Base-by-base conservation (phyloP, 2,888 invertebrate genomes). In the Cataglyphis cursor region DNA sequence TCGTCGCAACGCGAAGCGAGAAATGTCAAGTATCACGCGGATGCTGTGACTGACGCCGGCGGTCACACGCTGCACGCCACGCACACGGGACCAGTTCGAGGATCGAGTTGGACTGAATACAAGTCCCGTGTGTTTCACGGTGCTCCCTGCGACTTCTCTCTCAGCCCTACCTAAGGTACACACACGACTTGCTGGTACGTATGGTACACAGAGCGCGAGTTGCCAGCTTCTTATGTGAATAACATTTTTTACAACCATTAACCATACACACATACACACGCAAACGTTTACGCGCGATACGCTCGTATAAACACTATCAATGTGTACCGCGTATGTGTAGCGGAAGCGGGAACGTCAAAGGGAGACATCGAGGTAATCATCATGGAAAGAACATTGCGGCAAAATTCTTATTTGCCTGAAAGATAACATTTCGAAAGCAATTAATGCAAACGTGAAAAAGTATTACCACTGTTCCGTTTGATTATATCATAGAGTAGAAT, bases 41-140 rank as follows among this genome's bases (percentile, higher is more conserved):
- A 82, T 83, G 81, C 72, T 88, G 80, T 82, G 82, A 84, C 85
- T 74, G 83, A 74, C 74, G 85, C 66, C 81, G 54, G 85, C 64
- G 81, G 76, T 85, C 66, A 83, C 84, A 85, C 83, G 84, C 84
- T 72, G 83, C 85, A 89, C 84, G 83, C 85, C 87, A 88, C 87
- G 84, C 83, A 83, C 62, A 57, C 90, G 88, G 87, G 90, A 84
- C 90, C 87, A 87, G 91, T 92, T 92, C 89, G 90, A 92, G 87
- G 92, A 92, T 92, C 92, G 92, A 92, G 89, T 91, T 90, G 87
- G 92, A 92, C 92, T 92, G 92, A 92, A 88, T 88, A 91, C 89
- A 35, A 73, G 90, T 89, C 88, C 89, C 62, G 18, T n/a, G 88
- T 90, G 85, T 92, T 90, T 87, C 91, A 88, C 87, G 90, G 90